phyloP scores from a whole-genome alignment of 2,113 vertebrate genomes.

The Hippocampus comes region DNA sequence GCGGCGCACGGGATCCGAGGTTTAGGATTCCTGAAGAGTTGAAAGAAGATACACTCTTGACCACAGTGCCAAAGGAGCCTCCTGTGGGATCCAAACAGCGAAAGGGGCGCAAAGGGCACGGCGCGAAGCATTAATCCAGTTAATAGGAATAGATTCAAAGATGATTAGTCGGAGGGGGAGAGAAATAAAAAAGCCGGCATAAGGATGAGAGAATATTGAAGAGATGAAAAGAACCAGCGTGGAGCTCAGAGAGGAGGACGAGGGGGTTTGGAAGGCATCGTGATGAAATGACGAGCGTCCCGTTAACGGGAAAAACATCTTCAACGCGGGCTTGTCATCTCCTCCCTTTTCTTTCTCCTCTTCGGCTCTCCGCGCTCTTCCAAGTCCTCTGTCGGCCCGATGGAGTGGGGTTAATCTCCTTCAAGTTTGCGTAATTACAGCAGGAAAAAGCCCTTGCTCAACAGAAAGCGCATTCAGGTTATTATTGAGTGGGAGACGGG shows the following conservation, averaged over 20 bases:
- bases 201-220: slow-evolving; percentile 26
- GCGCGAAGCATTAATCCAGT: slow-evolving; percentile 29
- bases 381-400: slow-evolving; percentile 25
- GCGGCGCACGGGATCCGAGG: slow-evolving; percentile 2
- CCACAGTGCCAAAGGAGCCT: slow-evolving; percentile 6
- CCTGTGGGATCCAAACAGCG: slow-evolving; percentile 7
- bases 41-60: slow-evolving; percentile 14
- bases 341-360: slow-evolving; percentile 24
- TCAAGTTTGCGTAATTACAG: slow-evolving; percentile 61
- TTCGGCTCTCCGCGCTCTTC: slow-evolving; percentile 19
- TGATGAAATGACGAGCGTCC: slow-evolving; percentile 35
- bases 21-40: slow-evolving; percentile 18
- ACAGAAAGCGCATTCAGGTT: slow-evolving; percentile 40
- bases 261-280: slow-evolving; percentile 7
- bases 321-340: slow-evolving; percentile 44
- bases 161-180: slow-evolving; percentile 30
- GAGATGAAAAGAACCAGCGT: slow-evolving; percentile 31
- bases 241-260: slow-evolving; percentile 19
- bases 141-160: slow-evolving; percentile 30
- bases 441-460: slow-evolving; percentile 25
- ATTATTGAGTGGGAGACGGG: slow-evolving; percentile 23
- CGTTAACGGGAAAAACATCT: slow-evolving; percentile 49
- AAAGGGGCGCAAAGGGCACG: slow-evolving; percentile 25
- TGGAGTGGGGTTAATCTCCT: slow-evolving; percentile 52
- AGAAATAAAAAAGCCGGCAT: slow-evolving; percentile 9